Percentiles rank a stretch among this genome's conserved stretches.
phyloP scores from a whole-genome alignment of 2,113 vertebrate genomes.

The Melanocharis versteri region DNA sequence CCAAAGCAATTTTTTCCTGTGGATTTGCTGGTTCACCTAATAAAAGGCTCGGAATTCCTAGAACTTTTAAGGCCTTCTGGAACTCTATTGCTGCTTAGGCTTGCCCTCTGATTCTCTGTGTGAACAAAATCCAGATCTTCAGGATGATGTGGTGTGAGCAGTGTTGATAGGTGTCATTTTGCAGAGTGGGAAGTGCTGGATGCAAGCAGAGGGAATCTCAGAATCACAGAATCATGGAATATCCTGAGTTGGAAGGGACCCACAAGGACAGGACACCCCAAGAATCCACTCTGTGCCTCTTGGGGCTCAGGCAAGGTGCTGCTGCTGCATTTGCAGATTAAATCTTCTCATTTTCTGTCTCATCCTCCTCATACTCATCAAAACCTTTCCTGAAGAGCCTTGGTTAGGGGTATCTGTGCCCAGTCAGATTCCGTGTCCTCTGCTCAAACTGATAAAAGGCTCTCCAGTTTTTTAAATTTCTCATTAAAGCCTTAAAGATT shows the following conservation, averaged over 20 bases:
- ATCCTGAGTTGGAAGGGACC: neutral
- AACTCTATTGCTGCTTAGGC: neutral
- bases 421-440: neutral
- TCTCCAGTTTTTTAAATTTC: neutral
- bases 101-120: neutral
- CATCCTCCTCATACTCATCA: neutral
- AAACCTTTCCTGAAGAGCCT: neutral
- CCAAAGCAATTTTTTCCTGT: conserved; percentile 42
- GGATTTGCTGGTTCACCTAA: conserved; percentile 2
- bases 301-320: neutral
- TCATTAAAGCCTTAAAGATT: neutral
- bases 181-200: neutral
- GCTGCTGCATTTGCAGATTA: neutral
- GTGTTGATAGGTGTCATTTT: neutral
- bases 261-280: neutral
- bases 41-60: conserved; percentile 14
- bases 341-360: neutral
- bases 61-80: neutral
- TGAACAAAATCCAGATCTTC: neutral
- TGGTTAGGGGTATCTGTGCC: neutral
- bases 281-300: neutral
- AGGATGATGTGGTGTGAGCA: neutral
- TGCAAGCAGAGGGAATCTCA: neutral
- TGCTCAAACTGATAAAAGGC: neutral
- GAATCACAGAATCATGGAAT: neutral